Percentiles rank a stretch among this genome's conserved stretches.
phyloP scores from a whole-genome alignment of 2,797 vertebrate genomes.

The Neomorphus geoffroyi region DNA sequence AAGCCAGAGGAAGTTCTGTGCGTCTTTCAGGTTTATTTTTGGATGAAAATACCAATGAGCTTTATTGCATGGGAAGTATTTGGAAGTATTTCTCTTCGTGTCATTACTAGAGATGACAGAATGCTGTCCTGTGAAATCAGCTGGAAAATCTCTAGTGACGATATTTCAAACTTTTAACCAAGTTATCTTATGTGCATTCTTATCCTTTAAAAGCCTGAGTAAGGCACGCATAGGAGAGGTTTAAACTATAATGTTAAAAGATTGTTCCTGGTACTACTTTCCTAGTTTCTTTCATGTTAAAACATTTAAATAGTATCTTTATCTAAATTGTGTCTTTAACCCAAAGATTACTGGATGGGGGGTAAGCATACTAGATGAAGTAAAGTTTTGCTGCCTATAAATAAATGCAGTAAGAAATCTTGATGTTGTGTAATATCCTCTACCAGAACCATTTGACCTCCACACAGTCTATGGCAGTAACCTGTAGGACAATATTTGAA shows the following conservation, averaged over 20 bases:
- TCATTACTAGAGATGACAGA: background rate
- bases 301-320: background rate
- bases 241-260: background rate
- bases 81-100: background rate
- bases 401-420: background rate
- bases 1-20: background rate
- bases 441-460: constrained; percentile 3
- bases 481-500: background rate
- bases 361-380: background rate
- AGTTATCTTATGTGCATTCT: background rate
- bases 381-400: background rate
- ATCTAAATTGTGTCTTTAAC: background rate
- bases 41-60: background rate
- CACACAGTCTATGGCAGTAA: background rate
- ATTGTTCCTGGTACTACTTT: background rate
- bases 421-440: background rate
- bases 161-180: background rate
- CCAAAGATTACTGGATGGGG: background rate
- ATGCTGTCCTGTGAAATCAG: background rate
- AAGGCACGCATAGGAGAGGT: background rate
- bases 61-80: background rate
- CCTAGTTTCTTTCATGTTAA: background rate
- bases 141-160: background rate
- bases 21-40: background rate
- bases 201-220: background rate